Evolutionary conservation across 2,888 invertebrate species (phyloP).

Genomic region (Cynaeus angustus): DNA sequence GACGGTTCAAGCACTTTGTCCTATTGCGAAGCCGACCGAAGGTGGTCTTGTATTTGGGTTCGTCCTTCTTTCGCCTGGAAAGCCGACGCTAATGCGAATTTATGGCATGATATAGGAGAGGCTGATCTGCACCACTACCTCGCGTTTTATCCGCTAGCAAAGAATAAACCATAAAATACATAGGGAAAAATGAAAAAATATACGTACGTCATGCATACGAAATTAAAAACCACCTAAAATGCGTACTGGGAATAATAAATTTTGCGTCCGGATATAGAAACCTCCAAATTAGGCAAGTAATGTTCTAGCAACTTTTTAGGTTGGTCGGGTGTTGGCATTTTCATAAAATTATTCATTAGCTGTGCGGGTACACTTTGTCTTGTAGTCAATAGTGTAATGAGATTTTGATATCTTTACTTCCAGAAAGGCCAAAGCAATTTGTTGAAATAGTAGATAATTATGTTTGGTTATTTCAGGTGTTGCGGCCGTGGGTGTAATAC

Average conservation of each 20-base stretch:
- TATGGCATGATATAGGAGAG: slow-evolving; percentile 54
- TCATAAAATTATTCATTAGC: no score
- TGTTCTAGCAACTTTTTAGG: slow-evolving; percentile 13
- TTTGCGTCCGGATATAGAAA: slow-evolving; percentile 20
- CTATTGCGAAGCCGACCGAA: slow-evolving; percentile 13
- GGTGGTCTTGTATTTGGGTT: slow-evolving; percentile 35
- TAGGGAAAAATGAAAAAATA: slow-evolving; percentile 53
- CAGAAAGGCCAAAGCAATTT: no score
- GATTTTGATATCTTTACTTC: no score
- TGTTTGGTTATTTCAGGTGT: no score
- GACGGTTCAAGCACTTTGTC: slow-evolving; percentile 16
- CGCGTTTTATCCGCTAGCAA: slow-evolving; percentile 49
- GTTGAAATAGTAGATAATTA: no score
- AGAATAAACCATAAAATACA: slow-evolving; percentile 53
- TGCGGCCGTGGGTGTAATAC: no score
- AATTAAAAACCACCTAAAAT: slow-evolving; percentile 49
- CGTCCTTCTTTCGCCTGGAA: slow-evolving; percentile 44
- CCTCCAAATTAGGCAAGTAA: slow-evolving; percentile 23
- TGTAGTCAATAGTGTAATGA: no score
- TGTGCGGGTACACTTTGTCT: background rate
- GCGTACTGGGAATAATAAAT: slow-evolving; percentile 41
- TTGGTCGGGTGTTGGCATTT: background rate
- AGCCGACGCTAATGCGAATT: slow-evolving; percentile 54
- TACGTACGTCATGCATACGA: slow-evolving; percentile 48
- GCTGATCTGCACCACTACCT: slow-evolving; percentile 52